Evolutionary conservation across 2,113 vertebrate genomes (phyloP).

Genomic region (Tichodroma muraria): DNA sequence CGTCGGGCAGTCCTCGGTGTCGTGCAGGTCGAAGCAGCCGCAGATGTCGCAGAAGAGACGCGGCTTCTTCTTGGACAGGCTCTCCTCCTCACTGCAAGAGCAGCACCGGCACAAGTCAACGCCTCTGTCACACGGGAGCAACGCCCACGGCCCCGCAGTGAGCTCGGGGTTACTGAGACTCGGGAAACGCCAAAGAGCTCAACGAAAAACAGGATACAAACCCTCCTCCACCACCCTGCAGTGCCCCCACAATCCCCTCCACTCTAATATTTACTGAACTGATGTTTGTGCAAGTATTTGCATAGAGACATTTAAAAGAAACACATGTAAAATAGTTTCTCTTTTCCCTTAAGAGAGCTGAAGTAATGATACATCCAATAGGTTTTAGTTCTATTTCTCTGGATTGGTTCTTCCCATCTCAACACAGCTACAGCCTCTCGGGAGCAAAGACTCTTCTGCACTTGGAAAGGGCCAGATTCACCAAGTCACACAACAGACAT

Average conservation of each 20-base stretch:
- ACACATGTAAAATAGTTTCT: not conserved
- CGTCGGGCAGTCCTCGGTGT: conserved; percentile 95
- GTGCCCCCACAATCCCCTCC: not conserved
- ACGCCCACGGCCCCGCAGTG: fast-evolving
- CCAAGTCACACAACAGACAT: not conserved
- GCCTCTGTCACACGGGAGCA: not conserved
- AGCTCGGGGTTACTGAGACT: not conserved
- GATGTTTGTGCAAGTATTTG: not conserved
- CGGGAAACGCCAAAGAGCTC: not conserved
- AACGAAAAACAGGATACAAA: fast-evolving
- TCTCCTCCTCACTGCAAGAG: conserved; percentile 70
- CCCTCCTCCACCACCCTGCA: not conserved
- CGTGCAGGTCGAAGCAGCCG: conserved; percentile 95
- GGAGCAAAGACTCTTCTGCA: not conserved
- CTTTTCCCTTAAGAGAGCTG: not conserved
- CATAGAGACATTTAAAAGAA: not conserved
- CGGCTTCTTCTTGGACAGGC: conserved; percentile 85
- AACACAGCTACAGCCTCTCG: not conserved
- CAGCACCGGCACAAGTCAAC: not conserved
- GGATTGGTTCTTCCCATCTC: not conserved
- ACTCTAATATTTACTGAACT: not conserved
- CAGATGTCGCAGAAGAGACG: conserved; percentile 98
- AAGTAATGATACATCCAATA: not conserved
- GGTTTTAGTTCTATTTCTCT: not conserved
- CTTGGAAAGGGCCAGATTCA: not conserved